Evolutionary conservation across 1,140 invertebrate species (phyloP).

Genomic region (Carposina sasakii): DNA sequence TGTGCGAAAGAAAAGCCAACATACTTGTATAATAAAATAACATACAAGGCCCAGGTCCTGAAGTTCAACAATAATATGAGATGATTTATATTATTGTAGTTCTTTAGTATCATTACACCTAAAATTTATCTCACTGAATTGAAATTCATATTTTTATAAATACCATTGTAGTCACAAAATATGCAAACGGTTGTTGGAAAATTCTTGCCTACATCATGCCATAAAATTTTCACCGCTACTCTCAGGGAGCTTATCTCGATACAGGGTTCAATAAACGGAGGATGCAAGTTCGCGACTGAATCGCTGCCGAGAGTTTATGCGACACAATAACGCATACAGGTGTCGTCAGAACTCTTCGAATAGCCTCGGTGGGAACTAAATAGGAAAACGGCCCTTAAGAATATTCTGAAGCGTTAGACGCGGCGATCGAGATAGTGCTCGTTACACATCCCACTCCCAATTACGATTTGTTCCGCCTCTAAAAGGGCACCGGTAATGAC

Average conservation of each 20-base stretch:
- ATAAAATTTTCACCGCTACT: conserved; percentile 43
- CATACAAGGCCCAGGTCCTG: too few relatives aligned
- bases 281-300: conserved; percentile 42
- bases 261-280: conserved; percentile 61
- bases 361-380: conserved; percentile 53
- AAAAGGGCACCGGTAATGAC: conserved; percentile 66
- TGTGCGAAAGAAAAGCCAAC: too few relatives aligned
- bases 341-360: conserved; percentile 62
- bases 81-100: too few relatives aligned
- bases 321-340: conserved; percentile 68
- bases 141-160: too few relatives aligned
- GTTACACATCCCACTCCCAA: conserved; percentile 44
- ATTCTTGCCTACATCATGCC: too few relatives aligned
- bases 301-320: conserved; percentile 54
- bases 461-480: conserved; percentile 58
- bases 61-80: too few relatives aligned
- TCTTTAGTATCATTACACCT: too few relatives aligned
- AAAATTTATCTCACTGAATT: too few relatives aligned
- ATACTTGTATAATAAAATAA: too few relatives aligned
- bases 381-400: conserved; percentile 39
- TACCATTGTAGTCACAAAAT: too few relatives aligned
- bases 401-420: conserved; percentile 44
- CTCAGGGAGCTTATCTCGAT: conserved; percentile 51
- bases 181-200: conserved; percentile 49
- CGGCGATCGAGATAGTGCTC: conserved; percentile 39